Percentiles rank a stretch among this genome's conserved stretches.
Evolutionary conservation across 2,113 vertebrate genomes (phyloP).

Genomic region (Neomonachus schauinslandi): DNA sequence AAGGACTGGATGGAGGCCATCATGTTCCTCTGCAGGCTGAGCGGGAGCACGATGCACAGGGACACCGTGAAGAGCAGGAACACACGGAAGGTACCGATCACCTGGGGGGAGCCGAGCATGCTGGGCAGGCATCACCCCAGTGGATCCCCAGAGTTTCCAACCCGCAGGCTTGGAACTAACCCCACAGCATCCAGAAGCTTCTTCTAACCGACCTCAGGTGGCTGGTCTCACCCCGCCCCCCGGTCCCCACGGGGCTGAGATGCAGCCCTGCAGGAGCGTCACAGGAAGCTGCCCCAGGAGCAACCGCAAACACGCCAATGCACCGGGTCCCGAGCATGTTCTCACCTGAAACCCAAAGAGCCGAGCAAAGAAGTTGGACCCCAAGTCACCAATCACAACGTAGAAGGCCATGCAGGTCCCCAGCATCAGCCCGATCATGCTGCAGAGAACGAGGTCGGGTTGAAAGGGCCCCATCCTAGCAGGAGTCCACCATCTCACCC

Average conservation of each 20-base stretch:
- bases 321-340: background rate
- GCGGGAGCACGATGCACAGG: conserved; percentile 94
- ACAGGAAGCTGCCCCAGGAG: fast-evolving
- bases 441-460: background rate
- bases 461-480: fast-evolving
- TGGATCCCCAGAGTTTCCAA: fast-evolving
- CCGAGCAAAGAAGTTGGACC: conserved; percentile 96
- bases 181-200: no score
- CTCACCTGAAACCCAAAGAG: conserved; percentile 94
- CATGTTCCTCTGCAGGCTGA: conserved; percentile 99
- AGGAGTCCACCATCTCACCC: fast-evolving
- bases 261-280: fast-evolving
- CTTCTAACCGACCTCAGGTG: background rate
- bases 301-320: fast-evolving
- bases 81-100: conserved; percentile 90
- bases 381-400: conserved; percentile 97
- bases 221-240: background rate
- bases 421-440: conserved; percentile 99
- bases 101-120: conserved; percentile 81
- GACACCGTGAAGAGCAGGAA: conserved; percentile 93
- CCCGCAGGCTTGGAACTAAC: fast-evolving
- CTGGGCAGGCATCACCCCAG: background rate
- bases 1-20: conserved; percentile 99
- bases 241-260: background rate
- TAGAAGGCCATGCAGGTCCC: conserved; percentile 99